Conservation (phyloP, 2,113 vertebrate species). For the Nematolebias whitei region DNA sequence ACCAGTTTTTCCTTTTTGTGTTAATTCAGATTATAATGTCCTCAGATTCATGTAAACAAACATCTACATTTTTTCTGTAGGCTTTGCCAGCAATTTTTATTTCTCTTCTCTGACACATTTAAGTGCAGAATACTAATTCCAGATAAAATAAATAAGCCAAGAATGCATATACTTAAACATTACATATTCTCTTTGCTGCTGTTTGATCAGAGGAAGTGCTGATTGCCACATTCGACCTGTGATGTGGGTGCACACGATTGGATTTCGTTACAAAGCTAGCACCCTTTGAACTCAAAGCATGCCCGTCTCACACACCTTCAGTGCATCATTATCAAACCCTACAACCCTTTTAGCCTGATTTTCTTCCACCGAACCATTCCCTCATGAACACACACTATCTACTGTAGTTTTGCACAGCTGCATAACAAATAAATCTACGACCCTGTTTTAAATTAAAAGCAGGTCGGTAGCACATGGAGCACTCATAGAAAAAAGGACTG, state of each 20-base stretch:
- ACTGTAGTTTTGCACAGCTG: constrained; percentile 69
- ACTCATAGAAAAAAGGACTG: background rate
- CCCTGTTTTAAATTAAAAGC: constrained; percentile 85
- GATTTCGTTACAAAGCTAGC: constrained; percentile 42
- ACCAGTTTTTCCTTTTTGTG: too few relatives aligned
- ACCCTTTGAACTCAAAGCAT: constrained; percentile 38
- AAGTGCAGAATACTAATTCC: background rate
- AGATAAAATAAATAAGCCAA: constrained; percentile 13
- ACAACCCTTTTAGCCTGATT: constrained; percentile 31
- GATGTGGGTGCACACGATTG: constrained; percentile 40
- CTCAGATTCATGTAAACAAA: background rate
- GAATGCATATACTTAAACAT: constrained; percentile 36
- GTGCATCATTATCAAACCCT: constrained; percentile 49
- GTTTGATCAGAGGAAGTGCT: constrained; percentile 45
- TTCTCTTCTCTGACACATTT: background rate
- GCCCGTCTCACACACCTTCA: constrained; percentile 23
- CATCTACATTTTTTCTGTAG: background rate
- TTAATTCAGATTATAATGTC: background rate
- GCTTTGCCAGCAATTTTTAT: background rate
- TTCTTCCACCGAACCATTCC: constrained; percentile 23
- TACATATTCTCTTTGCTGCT: constrained; percentile 60
- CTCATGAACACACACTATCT: constrained; percentile 23
- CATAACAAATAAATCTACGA: constrained; percentile 82
- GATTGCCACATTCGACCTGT: constrained; percentile 44
- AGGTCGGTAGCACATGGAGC: constrained; percentile 74